Evolutionary conservation across 2,113 vertebrate species (phyloP).

Genomic region (Oreochromis tanganicae): DNA sequence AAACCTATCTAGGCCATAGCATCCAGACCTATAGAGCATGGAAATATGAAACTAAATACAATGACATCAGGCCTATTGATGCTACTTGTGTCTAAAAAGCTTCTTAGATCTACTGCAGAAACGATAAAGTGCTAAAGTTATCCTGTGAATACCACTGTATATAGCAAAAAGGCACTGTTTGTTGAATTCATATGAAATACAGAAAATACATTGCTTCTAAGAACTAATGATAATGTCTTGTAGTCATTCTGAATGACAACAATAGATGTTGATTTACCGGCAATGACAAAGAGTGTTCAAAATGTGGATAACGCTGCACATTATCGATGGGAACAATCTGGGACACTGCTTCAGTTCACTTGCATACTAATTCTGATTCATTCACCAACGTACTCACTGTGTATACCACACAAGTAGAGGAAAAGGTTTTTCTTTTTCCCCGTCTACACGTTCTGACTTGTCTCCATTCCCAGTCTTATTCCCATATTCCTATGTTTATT

Average conservation of each 20-base stretch:
- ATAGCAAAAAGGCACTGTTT: background rate
- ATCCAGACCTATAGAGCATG: background rate
- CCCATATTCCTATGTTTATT: background rate
- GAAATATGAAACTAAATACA: conserved; percentile 6
- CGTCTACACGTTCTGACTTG: background rate
- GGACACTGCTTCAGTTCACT: background rate
- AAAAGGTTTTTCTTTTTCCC: background rate
- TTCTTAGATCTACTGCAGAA: background rate
- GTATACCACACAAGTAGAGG: background rate
- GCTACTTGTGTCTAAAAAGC: background rate
- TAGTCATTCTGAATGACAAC: background rate
- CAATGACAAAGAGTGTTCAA: background rate
- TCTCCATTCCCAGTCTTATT: background rate
- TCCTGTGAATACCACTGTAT: background rate
- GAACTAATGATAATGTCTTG: background rate
- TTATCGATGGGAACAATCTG: background rate
- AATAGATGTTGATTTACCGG: background rate
- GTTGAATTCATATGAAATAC: background rate
- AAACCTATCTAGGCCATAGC: background rate
- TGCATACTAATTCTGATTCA: background rate
- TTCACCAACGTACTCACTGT: background rate
- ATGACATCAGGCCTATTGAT: background rate
- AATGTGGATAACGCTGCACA: background rate
- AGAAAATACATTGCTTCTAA: background rate
- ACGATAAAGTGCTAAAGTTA: background rate